These are phyloP conservation scores for Poeciliopsis occidentalis DNA, from an alignment of 2,113 vertebrate genomes.

Conservation along the genomic window DNA sequence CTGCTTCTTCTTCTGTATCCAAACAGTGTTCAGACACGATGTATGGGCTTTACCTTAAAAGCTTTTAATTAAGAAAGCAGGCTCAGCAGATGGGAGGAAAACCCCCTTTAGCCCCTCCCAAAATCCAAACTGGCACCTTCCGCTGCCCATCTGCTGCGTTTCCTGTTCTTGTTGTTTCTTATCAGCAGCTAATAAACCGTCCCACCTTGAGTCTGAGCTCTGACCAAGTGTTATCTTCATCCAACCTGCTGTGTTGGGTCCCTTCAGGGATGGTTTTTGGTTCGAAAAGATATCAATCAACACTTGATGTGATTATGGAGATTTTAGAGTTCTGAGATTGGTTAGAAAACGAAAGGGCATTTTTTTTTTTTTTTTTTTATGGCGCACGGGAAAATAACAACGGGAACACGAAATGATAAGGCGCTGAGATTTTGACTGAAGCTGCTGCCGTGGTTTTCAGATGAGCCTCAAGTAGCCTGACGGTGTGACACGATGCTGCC, in stretches of 20 bases:
- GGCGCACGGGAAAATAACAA: background rate
- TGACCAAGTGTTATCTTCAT: slow-evolving; percentile 5
- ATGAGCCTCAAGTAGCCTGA: slow-evolving; percentile 15
- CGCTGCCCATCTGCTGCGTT: slow-evolving; percentile 54
- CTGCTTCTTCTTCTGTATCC: slow-evolving; percentile 9
- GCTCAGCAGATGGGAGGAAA: slow-evolving; percentile 49
- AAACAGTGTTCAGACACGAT: slow-evolving; percentile 30
- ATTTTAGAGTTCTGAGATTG: too few relatives aligned
- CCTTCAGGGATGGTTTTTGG: background rate
- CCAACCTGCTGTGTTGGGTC: background rate
- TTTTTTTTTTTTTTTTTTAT: too few relatives aligned
- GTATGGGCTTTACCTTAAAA: slow-evolving; percentile 26
- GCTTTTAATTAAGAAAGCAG: slow-evolving; percentile 47
- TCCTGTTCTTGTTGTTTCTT: slow-evolving; percentile 47
- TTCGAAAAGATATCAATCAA: background rate
- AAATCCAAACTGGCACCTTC: slow-evolving; percentile 55
- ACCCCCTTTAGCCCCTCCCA: slow-evolving; percentile 22
- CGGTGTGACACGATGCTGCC: background rate
- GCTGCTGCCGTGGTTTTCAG: slow-evolving; percentile 21
- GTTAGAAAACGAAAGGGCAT: too few relatives aligned
- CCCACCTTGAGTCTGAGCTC: slow-evolving; percentile 23
- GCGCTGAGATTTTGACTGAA: slow-evolving; percentile 27
- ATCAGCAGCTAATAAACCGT: slow-evolving; percentile 42
- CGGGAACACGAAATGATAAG: background rate
- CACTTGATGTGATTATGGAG: background rate